phyloP scores from a whole-genome alignment of 2,113 vertebrate genomes.

The Lota lota region DNA sequence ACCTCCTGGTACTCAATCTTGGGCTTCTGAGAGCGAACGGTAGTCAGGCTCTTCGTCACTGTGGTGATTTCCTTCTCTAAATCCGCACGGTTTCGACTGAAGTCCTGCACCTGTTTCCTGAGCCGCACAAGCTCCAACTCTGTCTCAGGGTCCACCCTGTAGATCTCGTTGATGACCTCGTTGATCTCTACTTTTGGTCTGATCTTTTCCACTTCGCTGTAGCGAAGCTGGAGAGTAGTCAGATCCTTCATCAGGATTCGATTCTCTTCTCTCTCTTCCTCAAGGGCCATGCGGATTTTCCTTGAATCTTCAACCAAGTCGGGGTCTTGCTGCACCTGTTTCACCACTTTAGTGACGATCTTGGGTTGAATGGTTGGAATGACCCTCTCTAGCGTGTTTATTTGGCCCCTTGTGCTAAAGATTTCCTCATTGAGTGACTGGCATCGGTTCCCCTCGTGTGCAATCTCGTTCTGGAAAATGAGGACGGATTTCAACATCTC shows the following conservation, averaged over 20 bases:
- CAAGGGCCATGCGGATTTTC: slow-evolving; percentile 73
- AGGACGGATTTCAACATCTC: slow-evolving; percentile 83
- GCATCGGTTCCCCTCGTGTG: slow-evolving; percentile 70
- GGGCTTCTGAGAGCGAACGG: slow-evolving; percentile 82
- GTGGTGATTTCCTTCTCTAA: slow-evolving; percentile 70
- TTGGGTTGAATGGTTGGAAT: slow-evolving; percentile 86
- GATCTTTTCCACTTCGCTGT: slow-evolving; percentile 66
- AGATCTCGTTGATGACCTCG: slow-evolving; percentile 86
- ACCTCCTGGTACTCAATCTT: slow-evolving; percentile 86
- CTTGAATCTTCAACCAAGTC: slow-evolving; percentile 76
- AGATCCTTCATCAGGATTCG: slow-evolving; percentile 71
- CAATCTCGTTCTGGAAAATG: slow-evolving; percentile 72
- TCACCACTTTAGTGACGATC: slow-evolving; percentile 88
- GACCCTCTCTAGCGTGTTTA: slow-evolving; percentile 81
- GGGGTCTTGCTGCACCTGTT: slow-evolving; percentile 84
- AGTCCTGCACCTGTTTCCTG: slow-evolving; percentile 78
- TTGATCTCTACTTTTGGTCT: slow-evolving; percentile 83
- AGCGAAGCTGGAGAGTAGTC: slow-evolving; percentile 70
- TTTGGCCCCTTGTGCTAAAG: slow-evolving; percentile 72
- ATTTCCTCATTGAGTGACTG: slow-evolving; percentile 70
- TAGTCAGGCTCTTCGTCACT: slow-evolving; percentile 68
- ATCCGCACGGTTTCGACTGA: slow-evolving; percentile 49
- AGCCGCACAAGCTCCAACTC: slow-evolving; percentile 79
- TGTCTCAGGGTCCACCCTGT: slow-evolving; percentile 84
- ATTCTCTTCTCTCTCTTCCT: slow-evolving; percentile 78